Evolutionary conservation across 2,888 invertebrate genomes (phyloP), one percentile per base, ranked within the genome.

Genomic region (Heteromyza rotundicornis): DNA sequence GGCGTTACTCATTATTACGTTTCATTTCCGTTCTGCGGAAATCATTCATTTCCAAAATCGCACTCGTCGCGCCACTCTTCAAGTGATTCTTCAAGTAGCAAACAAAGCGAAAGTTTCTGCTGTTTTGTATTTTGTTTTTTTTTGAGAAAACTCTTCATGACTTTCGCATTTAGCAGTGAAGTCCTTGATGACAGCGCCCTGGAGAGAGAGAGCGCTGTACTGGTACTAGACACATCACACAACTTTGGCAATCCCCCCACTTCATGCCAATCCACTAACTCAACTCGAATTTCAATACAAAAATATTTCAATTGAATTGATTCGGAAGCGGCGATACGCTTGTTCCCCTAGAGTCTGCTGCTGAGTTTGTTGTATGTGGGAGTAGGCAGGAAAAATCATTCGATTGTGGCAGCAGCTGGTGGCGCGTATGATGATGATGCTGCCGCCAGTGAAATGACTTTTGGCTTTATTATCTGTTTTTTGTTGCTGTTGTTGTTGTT

Each of bases 241-340:
- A n/a, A n/a, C n/a, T n/a, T n/a, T n/a, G n/a, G n/a, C n/a, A n/a
- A 27, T 27, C 51, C 36, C 58, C 16, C 17, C 16, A 52, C 17
- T 24, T 7, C 17, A 20, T 23, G 7, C 17, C 17, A 2, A n/a
- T n/a, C n/a, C n/a, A n/a, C n/a, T n/a, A n/a, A n/a, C n/a, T n/a
- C n/a, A n/a, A n/a, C n/a, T n/a, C 14, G 57, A 16, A 63, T 50
- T 60, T 54, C 49, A 36, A 56, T 36, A 57, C 66, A 71, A 70
- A 59, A 63, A 61, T 64, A 70, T 70, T 74, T 76, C 74, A 74
- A 76, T 74, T 74, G 74, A 76, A 76, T 74, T 74, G 76, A 76
- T 74, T 74, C 76, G 74, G 76, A 17, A 47, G 20, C 20, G 17
- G 47, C 20, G 47, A 40, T 47, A 47, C 47, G 47, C 47, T 47